These are phyloP conservation scores for Iguana delicatissima DNA, from an alignment of 2,797 vertebrate species.

Conservation along the genomic window DNA sequence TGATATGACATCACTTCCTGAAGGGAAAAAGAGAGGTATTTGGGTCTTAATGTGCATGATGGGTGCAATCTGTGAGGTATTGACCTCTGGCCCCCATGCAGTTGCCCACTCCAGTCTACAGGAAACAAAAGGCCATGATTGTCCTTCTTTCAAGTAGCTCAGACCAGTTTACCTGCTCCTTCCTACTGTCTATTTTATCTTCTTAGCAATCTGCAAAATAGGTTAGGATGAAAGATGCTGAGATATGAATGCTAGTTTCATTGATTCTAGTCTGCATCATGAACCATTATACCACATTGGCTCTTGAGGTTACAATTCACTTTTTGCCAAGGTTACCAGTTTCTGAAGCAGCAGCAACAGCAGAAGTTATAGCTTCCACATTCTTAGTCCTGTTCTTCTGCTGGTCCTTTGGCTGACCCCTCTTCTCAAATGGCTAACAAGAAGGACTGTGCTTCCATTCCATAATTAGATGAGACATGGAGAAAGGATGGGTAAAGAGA, in stretches of 20 bases:
- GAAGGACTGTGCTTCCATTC: not conserved
- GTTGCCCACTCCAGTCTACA: not conserved
- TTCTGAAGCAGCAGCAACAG: not conserved
- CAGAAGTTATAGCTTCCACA: too few species aligned
- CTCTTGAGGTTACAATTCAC: not conserved
- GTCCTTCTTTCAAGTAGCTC: not conserved
- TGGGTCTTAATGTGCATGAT: too few species aligned
- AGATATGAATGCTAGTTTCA: not conserved
- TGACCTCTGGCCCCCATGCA: too few species aligned
- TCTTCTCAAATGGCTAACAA: not conserved
- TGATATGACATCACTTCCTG: too few species aligned
- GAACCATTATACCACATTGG: not conserved
- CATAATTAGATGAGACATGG: not conserved
- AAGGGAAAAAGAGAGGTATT: too few species aligned
- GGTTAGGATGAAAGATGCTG: not conserved
- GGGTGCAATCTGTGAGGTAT: too few species aligned
- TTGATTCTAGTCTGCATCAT: not conserved
- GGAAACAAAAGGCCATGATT: not conserved
- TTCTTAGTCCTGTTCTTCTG: not conserved
- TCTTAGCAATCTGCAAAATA: not conserved
- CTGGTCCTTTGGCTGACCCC: too few species aligned
- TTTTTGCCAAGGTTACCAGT: too few species aligned
- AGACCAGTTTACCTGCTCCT: not conserved
- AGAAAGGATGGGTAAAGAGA: not conserved
- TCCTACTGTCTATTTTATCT: not conserved